Conservation (phyloP, 2,113 vertebrate genomes). For the Macaca fascicularis region T2T-MFA8v1.1 NC_088387.1:90994501-90995000, state of each 20-base stretch:
- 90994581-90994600: background rate
- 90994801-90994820: background rate
- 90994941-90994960: background rate
- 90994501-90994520: background rate
- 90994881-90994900: background rate
- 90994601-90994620: constrained; percentile 19
- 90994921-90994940: background rate
- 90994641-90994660: background rate
- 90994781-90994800: background rate
- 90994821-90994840: background rate
- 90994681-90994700: background rate
- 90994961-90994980: background rate
- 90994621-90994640: background rate
- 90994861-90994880: background rate
- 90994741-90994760: background rate
- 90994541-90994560: constrained; percentile 5
- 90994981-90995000: background rate
- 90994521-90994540: constrained; percentile 6
- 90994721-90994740: background rate
- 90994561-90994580: background rate
- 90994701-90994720: background rate
- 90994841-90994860: background rate
- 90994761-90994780: background rate
- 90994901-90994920: background rate
- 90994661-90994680: background rate